Conservation (phyloP, 2,113 vertebrate genomes). For the Haemorhous mexicanus region DNA sequence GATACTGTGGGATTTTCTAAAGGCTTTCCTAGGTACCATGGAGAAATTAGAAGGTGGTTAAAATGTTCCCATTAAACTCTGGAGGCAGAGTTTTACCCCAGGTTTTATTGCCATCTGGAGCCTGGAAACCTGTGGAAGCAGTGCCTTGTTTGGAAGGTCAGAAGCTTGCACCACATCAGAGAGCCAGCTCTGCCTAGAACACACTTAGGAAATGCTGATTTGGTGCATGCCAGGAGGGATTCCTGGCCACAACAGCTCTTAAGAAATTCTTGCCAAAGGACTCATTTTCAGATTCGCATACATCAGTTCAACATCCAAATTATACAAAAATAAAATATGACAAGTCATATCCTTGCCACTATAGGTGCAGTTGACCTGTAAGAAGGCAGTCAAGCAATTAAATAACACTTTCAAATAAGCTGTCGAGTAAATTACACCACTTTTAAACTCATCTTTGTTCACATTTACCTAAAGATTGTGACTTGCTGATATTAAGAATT, state of each 20-base stretch:
- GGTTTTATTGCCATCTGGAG: constrained; percentile 35
- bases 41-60: background rate
- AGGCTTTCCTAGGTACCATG: background rate
- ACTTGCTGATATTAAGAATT: background rate
- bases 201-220: constrained; percentile 23
- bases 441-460: background rate
- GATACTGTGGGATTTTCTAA: background rate
- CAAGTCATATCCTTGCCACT: background rate
- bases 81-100: background rate
- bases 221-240: background rate
- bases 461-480: background rate
- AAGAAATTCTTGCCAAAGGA: background rate
- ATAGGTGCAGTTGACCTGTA: background rate
- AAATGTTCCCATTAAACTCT: background rate
- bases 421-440: background rate
- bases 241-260: background rate
- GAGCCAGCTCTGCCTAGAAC: background rate
- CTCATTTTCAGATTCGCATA: background rate
- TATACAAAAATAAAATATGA: background rate
- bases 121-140: background rate
- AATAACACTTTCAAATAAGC: background rate
- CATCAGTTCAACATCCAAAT: background rate
- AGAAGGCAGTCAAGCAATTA: background rate
- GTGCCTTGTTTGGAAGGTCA: background rate
- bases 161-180: constrained; percentile 21